These are phyloP conservation scores for Pyrrhosoma nymphula DNA, from an alignment of 2,888 invertebrate genomes.

Conservation along the genomic window DNA sequence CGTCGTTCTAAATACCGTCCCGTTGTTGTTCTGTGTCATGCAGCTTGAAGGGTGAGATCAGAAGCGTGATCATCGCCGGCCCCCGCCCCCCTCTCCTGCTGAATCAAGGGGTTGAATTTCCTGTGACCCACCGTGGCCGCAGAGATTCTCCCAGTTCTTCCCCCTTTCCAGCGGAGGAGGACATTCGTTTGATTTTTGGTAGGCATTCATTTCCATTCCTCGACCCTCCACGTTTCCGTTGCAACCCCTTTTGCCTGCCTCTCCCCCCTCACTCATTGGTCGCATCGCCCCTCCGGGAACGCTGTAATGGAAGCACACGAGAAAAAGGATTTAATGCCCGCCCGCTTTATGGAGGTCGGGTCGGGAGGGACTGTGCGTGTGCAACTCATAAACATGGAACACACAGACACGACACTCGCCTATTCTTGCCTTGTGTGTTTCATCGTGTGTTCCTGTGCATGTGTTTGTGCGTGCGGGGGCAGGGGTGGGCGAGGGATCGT, in stretches of 20 bases:
- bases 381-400: neutral
- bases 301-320: constrained; percentile 8
- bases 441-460: neutral
- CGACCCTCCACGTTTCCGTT: neutral
- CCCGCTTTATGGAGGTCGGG: constrained; percentile 6
- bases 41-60: no score
- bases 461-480: neutral
- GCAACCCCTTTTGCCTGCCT: neutral
- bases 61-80: no score
- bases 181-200: constrained; percentile 12
- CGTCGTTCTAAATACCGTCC: no score
- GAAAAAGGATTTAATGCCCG: neutral
- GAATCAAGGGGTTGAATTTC: neutral
- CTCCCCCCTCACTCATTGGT: neutral
- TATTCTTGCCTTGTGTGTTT: neutral
- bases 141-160: neutral
- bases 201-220: neutral
- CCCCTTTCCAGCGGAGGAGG: neutral
- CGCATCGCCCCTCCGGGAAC: neutral
- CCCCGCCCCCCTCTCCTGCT: neutral
- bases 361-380: neutral
- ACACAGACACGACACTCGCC: neutral
- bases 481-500: neutral
- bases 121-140: neutral
- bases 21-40: no score